A percentile compares a stretch with the other conserved stretches of the same genome.
Evolutionary conservation across 2,888 invertebrate genomes (phyloP).

Genomic region (Leptogaster cylindrica): DNA sequence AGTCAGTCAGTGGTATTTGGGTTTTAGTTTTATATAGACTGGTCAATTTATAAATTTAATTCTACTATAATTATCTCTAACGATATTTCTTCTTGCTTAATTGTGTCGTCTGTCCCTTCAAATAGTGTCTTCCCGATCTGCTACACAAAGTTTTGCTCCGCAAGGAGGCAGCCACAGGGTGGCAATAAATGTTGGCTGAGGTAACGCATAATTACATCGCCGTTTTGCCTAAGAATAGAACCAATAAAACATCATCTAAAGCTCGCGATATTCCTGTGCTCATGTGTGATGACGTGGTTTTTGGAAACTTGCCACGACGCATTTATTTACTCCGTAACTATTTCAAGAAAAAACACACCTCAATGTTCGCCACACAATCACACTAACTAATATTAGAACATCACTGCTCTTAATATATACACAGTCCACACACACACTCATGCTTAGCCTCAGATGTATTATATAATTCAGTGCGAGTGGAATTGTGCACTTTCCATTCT

Average conservation of each 20-base stretch:
- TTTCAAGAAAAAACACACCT: slow-evolving; percentile 41
- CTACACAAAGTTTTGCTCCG: too few species aligned
- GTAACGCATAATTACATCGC: neutral
- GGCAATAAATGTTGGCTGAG: slow-evolving; percentile 1
- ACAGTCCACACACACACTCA: neutral
- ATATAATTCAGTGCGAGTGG: too few species aligned
- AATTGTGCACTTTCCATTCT: too few species aligned
- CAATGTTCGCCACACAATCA: neutral
- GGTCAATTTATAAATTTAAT: too few species aligned
- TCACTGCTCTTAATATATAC: neutral
- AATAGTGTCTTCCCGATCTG: too few species aligned
- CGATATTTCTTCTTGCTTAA: too few species aligned
- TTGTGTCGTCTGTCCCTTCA: too few species aligned
- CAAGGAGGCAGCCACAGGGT: neutral
- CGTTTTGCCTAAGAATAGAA: neutral
- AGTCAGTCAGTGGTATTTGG: too few species aligned
- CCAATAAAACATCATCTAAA: neutral
- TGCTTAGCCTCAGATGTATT: too few species aligned
- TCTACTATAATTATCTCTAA: too few species aligned
- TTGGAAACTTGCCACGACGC: slow-evolving; percentile 16
- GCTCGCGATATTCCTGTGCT: neutral
- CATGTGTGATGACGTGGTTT: slow-evolving; percentile 14
- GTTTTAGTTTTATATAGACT: too few species aligned
- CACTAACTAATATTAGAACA: neutral
- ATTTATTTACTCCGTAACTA: slow-evolving; percentile 39